Evolutionary conservation across 2,888 invertebrate genomes (phyloP).

Genomic region (Globia sparganii): DNA sequence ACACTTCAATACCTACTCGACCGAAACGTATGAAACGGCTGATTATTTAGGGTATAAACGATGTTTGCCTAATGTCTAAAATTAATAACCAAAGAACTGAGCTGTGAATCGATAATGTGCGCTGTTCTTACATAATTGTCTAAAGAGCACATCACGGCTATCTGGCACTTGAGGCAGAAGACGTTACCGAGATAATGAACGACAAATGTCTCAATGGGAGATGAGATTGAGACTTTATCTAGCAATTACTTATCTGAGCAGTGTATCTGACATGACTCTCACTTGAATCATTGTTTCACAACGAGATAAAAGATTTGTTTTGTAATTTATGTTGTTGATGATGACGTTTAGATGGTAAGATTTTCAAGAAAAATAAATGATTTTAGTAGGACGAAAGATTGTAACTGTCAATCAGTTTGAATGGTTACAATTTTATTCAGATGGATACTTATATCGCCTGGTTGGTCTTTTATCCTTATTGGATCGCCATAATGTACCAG

Average conservation of each 20-base stretch:
- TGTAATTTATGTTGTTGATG: slow-evolving; percentile 28
- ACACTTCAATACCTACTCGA: not conserved
- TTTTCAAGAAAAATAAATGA: not conserved
- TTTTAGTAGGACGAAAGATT: not conserved
- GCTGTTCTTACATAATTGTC: slow-evolving; percentile 57
- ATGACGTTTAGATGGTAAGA: not conserved
- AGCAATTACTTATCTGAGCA: slow-evolving; percentile 63
- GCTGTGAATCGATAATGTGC: slow-evolving; percentile 46
- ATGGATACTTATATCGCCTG: not conserved
- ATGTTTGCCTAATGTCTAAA: not conserved
- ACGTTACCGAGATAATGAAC: slow-evolving; percentile 62
- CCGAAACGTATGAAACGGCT: not conserved
- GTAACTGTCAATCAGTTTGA: not conserved
- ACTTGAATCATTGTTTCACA: slow-evolving; percentile 58
- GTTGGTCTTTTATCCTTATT: not conserved
- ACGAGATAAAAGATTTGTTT: slow-evolving; percentile 41
- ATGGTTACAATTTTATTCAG: not conserved
- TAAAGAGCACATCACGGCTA: slow-evolving; percentile 64
- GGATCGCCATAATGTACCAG: not conserved
- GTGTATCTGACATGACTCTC: slow-evolving; percentile 42
- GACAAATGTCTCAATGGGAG: slow-evolving; percentile 70
- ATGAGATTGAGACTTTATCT: slow-evolving; percentile 66
- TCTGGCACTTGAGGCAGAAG: slow-evolving; percentile 65
- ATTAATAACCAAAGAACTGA: not conserved
- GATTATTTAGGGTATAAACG: not conserved